A percentile compares a stretch with the other conserved stretches of the same genome.
These are phyloP conservation scores for Quadroppia sp. DNA, from an alignment of 2,888 invertebrate genomes.

Conservation along the genomic window DNA sequence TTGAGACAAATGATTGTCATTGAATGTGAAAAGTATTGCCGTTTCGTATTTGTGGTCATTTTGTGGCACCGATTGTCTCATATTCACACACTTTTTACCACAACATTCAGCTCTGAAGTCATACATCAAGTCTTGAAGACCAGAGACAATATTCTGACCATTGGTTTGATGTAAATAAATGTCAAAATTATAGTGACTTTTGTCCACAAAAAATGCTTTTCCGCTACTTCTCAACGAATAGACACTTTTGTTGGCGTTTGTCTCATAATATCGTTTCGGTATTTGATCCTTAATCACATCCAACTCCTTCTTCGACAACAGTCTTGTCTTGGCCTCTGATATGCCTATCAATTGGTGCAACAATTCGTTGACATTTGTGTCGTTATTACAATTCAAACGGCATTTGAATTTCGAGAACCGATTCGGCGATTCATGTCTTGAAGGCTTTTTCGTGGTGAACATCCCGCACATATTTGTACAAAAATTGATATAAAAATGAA, in stretches of 20 bases:
- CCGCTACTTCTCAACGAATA: neutral
- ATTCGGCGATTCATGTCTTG: neutral
- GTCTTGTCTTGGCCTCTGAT: neutral
- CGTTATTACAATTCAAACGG: neutral
- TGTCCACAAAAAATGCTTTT: constrained; percentile 19
- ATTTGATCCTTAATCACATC: neutral
- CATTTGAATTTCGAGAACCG: neutral
- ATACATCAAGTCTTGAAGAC: neutral
- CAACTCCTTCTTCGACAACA: neutral
- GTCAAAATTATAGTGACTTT: neutral
- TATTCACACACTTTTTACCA: neutral
- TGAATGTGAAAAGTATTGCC: too few species aligned
- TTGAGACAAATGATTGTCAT: too few species aligned
- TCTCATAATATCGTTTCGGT: neutral
- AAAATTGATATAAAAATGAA: too few species aligned
- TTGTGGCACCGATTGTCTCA: too few species aligned
- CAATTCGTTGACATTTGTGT: neutral
- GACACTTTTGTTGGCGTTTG: neutral
- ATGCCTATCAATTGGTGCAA: neutral
- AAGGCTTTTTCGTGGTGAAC: too few species aligned
- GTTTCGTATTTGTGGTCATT: neutral
- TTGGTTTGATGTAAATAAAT: constrained; percentile 13
- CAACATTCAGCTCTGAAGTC: neutral
- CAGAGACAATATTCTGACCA: neutral
- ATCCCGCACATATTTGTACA: too few species aligned